Base-by-base conservation (phyloP, 2,113 vertebrate species). In the Cyanistes caeruleus region DNA sequence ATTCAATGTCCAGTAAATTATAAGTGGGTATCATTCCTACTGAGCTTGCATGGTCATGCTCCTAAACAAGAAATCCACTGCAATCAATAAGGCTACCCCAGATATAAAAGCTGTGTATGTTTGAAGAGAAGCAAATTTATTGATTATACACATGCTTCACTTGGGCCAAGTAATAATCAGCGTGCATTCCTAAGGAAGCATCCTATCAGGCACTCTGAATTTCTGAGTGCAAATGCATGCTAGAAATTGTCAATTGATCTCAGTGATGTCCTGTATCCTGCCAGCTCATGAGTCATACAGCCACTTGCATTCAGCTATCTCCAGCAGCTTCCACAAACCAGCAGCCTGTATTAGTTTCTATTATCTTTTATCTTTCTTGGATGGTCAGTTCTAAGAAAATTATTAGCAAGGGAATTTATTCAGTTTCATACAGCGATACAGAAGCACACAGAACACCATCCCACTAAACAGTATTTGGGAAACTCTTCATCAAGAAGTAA, bases 31-130 rank as follows among this genome's bases (percentile, higher is more conserved):
- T 81, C 35, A 59, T 63, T 77, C 52, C 48, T 39, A 49, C 56
- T 39, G 46, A 70, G 85, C 59, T 89, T 96, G 89, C 81, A 52
- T 2, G 15, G 62, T 94, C 90, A 93, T 19, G 56, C 63, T 78
- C 49, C 64, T 51, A 49, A 84, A 63, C 83, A 93, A 70, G 41
- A 95, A 86, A 94, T 44, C 37, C 73, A 41, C 18, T 10, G 15
- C 83, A 92, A 95, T 96, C 91, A 87, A 86, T 78, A 79, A 41
- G 53, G 64, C 49, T 87, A 62, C 27, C 43, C 81, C 65, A 68
- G 11, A 84, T 84, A 37, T 73, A 70, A 75, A 43, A 81, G 81
- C 33, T 69, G 70, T 15, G 22, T 33, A 94, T 2, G 4, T 14
- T 1, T 25, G 37, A 74, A 85, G 19, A 69, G 18, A 91, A 95